Evolutionary conservation across 1,140 invertebrate species (phyloP).

Genomic region (Tetranychus cinnabarinus): DNA sequence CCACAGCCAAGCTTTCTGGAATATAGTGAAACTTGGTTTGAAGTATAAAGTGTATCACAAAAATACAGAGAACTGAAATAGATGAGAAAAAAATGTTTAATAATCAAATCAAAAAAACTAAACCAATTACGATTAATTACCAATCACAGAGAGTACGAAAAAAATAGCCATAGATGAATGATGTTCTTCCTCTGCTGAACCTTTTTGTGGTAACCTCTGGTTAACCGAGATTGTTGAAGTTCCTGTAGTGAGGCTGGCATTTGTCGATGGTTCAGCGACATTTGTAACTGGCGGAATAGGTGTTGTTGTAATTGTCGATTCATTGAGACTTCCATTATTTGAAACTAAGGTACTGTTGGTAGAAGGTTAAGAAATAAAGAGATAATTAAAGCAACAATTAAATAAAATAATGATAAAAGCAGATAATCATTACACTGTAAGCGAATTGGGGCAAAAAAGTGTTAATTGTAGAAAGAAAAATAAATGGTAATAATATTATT

Average conservation of each 20-base stretch:
- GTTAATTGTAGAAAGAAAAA: no score
- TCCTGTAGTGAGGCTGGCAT: not conserved
- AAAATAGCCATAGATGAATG: constrained; percentile 90
- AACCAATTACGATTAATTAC: constrained; percentile 15
- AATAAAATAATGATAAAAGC: no score
- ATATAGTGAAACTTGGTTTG: constrained; percentile 87
- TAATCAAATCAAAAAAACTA: not conserved
- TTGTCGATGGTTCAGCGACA: not conserved
- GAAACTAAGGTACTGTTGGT: no score
- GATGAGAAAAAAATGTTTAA: not conserved
- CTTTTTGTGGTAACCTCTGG: constrained; percentile 42
- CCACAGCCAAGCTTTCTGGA: constrained; percentile 90
- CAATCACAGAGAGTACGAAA: constrained; percentile 72
- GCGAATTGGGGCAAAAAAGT: no score
- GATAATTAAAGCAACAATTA: no score
- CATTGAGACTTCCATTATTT: no score
- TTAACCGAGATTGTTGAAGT: not conserved
- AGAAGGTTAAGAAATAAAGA: no score
- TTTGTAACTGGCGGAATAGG: not conserved
- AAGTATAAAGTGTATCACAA: constrained; percentile 79
- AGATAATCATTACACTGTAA: no score
- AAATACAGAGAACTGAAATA: constrained; percentile 48
- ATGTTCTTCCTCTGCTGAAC: constrained; percentile 76
- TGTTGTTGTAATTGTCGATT: not conserved
- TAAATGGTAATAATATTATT: no score